phyloP scores from a whole-genome alignment of 2,888 invertebrate genomes.

The Rhagonycha fulva region DNA sequence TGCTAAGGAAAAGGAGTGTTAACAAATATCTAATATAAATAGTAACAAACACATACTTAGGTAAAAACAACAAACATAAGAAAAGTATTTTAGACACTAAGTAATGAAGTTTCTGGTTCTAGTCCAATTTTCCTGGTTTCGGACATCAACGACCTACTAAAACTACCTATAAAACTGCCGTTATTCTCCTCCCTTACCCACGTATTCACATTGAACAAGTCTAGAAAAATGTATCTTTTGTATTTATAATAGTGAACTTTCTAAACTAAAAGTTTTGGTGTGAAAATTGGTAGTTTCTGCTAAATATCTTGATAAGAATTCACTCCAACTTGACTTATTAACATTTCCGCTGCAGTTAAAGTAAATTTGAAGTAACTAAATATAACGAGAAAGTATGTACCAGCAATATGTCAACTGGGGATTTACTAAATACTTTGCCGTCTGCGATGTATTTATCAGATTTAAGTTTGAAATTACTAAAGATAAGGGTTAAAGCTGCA shows the following conservation, averaged over 20 bases:
- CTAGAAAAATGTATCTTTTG: conserved; percentile 20
- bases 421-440: conserved; percentile 41
- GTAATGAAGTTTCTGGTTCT: conserved; percentile 42
- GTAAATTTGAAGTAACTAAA: conserved; percentile 39
- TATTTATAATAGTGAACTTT: not conserved
- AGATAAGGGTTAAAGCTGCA: conserved; percentile 34
- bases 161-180: conserved; percentile 46
- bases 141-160: conserved; percentile 44
- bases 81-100: conserved; percentile 33
- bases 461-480: conserved; percentile 42
- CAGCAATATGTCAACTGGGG: conserved; percentile 37
- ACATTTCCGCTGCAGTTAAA: conserved; percentile 41
- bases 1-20: not conserved
- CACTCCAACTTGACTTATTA: conserved; percentile 49
- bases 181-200: conserved; percentile 39
- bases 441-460: conserved; percentile 41
- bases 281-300: not conserved
- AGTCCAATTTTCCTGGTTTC: conserved; percentile 37
- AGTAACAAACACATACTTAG: conserved; percentile 12
- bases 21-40: conserved; percentile 2
- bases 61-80: conserved; percentile 16
- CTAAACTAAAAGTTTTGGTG: not conserved
- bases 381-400: conserved; percentile 37
- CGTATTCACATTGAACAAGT: conserved; percentile 33
- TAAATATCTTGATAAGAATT: conserved; percentile 43